These are phyloP conservation scores for Itoplectis maculator DNA, from an alignment of 2,888 invertebrate species.

Conservation along the genomic window DNA sequence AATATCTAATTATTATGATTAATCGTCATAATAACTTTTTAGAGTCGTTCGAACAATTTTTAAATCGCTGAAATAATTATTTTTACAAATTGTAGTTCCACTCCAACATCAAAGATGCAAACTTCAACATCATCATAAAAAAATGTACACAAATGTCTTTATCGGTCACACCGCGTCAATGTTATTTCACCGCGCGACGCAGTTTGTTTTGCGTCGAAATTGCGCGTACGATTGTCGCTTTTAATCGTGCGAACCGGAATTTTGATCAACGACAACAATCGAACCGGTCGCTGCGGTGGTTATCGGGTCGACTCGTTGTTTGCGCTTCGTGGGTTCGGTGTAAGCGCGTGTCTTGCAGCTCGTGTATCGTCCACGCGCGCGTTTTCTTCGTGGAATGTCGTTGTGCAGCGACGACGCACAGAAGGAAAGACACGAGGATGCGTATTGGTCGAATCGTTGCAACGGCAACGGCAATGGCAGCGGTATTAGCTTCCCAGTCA, in stretches of 20 bases:
- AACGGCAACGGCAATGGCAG: too few relatives aligned
- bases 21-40: too few relatives aligned
- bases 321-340: constrained; percentile 29
- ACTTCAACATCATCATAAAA: too few relatives aligned
- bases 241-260: not conserved
- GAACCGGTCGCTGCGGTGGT: not conserved
- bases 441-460: constrained; percentile 23
- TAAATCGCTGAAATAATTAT: too few relatives aligned
- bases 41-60: too few relatives aligned
- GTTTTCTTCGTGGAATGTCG: constrained; percentile 44
- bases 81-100: too few relatives aligned
- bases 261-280: constrained; percentile 17
- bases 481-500: not conserved
- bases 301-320: constrained; percentile 2
- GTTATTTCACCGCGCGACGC: too few relatives aligned
- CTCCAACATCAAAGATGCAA: too few relatives aligned
- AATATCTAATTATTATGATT: too few relatives aligned
- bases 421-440: constrained; percentile 23
- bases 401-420: constrained; percentile 24
- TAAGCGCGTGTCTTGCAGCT: not conserved
- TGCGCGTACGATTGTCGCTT: not conserved
- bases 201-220: too few relatives aligned
- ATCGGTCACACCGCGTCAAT: too few relatives aligned
- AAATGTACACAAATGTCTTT: too few relatives aligned
- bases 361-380: constrained; percentile 16